phyloP scores from a whole-genome alignment of 2,113 vertebrate species.

The Fregata magnificens region DNA sequence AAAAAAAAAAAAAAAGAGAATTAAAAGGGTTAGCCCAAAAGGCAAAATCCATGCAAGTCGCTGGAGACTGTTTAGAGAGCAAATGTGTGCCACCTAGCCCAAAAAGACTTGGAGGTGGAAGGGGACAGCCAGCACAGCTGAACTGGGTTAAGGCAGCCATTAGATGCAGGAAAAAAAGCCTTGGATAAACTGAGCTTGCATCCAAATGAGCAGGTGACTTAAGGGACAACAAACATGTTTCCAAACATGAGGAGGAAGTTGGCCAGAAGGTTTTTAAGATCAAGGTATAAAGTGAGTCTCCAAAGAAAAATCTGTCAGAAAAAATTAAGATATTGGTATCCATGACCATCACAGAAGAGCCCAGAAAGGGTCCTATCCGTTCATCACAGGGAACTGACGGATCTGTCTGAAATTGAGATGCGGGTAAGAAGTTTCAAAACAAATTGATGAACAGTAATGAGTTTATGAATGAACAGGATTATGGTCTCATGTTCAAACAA shows the following conservation, averaged over 20 bases:
- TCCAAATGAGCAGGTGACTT: background rate
- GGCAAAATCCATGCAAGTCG: background rate
- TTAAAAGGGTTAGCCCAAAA: background rate
- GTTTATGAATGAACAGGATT: background rate
- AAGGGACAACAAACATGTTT: background rate
- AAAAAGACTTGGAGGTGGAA: background rate
- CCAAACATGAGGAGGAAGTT: background rate
- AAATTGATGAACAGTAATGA: background rate
- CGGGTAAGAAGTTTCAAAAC: background rate
- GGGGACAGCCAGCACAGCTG: background rate
- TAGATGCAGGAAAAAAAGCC: background rate
- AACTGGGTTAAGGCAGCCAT: background rate
- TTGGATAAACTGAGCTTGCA: background rate
- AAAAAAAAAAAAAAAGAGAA: background rate
- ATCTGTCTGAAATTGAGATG: background rate
- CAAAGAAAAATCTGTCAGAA: background rate
- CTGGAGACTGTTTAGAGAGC: background rate
- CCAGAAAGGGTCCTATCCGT: background rate
- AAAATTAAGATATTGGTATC: background rate
- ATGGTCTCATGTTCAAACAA: background rate
- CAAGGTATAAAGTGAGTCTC: background rate
- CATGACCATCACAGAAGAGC: background rate
- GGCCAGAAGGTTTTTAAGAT: background rate
- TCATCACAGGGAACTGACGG: background rate
- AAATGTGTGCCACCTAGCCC: background rate